Evolutionary conservation across 1,140 invertebrate genomes (phyloP).

Genomic region (Chironomus striatipennis): DNA sequence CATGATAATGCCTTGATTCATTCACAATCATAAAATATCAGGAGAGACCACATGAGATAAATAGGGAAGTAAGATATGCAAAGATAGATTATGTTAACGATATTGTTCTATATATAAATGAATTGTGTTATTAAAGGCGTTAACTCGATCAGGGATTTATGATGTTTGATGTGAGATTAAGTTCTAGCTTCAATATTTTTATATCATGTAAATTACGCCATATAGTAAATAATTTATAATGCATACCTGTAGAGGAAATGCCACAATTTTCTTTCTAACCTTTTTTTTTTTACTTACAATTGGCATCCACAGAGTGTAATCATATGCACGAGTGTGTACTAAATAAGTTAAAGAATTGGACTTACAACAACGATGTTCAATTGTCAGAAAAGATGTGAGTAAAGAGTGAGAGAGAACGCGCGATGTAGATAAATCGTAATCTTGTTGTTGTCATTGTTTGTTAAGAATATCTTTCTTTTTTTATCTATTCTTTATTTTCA

Average conservation of each 20-base stretch:
- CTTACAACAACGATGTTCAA: not conserved
- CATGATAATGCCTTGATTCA: too few relatives aligned
- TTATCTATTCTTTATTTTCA: not conserved
- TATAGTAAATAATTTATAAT: too few relatives aligned
- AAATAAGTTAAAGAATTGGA: not conserved
- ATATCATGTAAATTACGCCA: not conserved
- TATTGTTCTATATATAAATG: not conserved
- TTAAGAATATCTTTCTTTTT: slow-evolving; percentile 15
- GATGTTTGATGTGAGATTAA: not conserved
- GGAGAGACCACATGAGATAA: too few relatives aligned
- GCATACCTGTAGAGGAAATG: too few relatives aligned
- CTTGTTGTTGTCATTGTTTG: slow-evolving; percentile 5
- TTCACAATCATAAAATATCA: too few relatives aligned
- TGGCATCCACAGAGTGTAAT: slow-evolving; percentile 1
- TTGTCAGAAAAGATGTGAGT: too few relatives aligned
- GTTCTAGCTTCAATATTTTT: not conserved
- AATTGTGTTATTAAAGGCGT: not conserved
- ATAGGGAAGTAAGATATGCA: too few relatives aligned
- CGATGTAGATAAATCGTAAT: not conserved
- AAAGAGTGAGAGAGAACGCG: too few relatives aligned
- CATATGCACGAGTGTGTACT: not conserved
- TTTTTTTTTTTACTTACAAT: not conserved
- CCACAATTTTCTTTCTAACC: not conserved
- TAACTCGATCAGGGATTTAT: slow-evolving; percentile 7
- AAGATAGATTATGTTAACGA: not conserved